Base-by-base conservation (phyloP, 2,797 vertebrate species). In the Bufotes viridis region DNA sequence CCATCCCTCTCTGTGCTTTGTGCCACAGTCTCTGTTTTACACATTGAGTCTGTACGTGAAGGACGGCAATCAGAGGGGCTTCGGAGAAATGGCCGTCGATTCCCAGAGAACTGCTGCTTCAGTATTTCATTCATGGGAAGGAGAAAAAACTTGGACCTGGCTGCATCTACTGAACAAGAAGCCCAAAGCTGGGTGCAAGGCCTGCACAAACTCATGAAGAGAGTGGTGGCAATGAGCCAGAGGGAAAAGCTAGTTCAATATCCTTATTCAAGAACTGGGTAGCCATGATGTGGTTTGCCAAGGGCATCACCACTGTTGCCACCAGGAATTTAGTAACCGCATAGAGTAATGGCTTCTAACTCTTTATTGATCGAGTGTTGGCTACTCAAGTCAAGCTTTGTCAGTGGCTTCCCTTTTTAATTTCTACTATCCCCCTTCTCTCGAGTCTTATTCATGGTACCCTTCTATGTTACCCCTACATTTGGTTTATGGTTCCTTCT, bases 201-300 rank as follows among this genome's bases (percentile, higher is more conserved):
- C 1, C 95, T 99, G 70, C 93, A 94, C 85, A 96, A 96, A 10
- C 92, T 99, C 70, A 96, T 96, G 90, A 94, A 94, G 1, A 92
- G 95, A 14, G 95, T 96, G 12, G 93, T 95, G 86, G 96, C 93
- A 93, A 99, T 99, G 98, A 98, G 93, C 91, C 98, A 99, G 92
- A 93, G 94, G 0, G 98, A 99, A 88, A 98, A 97, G 80, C 96
- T 99, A 0, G 97, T 99, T 90, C 98, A 99, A 96, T 99, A 99
- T 99, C 98, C 97, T 98, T 91, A 5, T 22, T 0, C 0, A 0
- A 24, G 20, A 24, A 53, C 22, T 22, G 80, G 13, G 10, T 6
- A 67, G n/a, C 3, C 17, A 78, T 67, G 6, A 72, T 51, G 53
- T 80, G 18, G 76, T 42, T 65, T 72, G 51, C 8, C 1, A 34